Base-by-base conservation (phyloP, 2,113 vertebrate genomes). In the Aphyosemion australe region DNA sequence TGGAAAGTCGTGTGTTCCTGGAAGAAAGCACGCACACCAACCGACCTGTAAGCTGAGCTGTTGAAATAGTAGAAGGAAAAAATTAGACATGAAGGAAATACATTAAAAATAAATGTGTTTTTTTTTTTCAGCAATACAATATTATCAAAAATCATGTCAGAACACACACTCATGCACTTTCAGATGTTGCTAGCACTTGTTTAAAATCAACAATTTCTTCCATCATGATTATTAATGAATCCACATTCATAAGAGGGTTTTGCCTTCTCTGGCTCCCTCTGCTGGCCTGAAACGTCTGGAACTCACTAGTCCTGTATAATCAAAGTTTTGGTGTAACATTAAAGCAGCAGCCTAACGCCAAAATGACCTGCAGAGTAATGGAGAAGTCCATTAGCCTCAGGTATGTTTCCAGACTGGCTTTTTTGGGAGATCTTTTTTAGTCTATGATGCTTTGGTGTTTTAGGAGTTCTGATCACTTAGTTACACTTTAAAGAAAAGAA, bases 1-100 rank as follows among this genome's bases (percentile, higher is more conserved):
- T 75, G 56, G 68, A 80, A 78, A 71, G 61, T 31, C 66, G 69
- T 39, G 4, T 61, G 74, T 52, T 58, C 46, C n/a, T 5, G 21
- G 20, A 50, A 7, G 15, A 66, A 21, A 21, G 42, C 54, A 49
- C 32, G n/a, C n/a, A 41, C n/a, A 51, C 32, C 10, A 0, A 19
- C 45, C 26, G 1, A 8, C 34, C 34, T 8, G 9, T 37, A 65
- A 20, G 41, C 20, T 14, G 49, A 73, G 6, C 2, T 37, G 49
- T 10, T 9, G 46, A 18, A 57, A 62, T 26, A 26, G 16, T 19
- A 20, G n/a, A 6, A 32, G 3, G 6, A n/a, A 32, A 64, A 43
- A 52, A 12, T 18, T 37, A 37, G 3, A 37, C 37, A 8, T 10
- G 8, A 39, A n/a, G n/a, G 5, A 42, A 42, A 10, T 8, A 41